Evolutionary conservation across 2,113 vertebrate genomes (phyloP).

Genomic region (Trichomycterus rosablanca): DNA sequence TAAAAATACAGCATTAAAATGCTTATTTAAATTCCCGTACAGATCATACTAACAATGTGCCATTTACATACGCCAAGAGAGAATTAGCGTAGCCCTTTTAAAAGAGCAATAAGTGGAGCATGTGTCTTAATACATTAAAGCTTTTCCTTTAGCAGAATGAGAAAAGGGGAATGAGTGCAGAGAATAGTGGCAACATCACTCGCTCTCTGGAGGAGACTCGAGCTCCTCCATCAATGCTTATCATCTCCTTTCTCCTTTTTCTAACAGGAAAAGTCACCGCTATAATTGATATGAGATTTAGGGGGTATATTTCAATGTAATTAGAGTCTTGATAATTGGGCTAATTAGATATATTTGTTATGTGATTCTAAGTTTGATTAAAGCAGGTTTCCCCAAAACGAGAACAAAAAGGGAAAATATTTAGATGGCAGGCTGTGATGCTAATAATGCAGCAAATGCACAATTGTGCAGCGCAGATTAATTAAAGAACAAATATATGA

Average conservation of each 20-base stretch:
- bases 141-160: constrained; percentile 18
- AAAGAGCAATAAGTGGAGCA: constrained; percentile 35
- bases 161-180: constrained; percentile 22
- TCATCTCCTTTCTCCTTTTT: constrained; percentile 53
- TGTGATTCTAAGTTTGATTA: constrained; percentile 79
- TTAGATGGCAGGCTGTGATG: constrained; percentile 24
- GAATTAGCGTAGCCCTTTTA: constrained; percentile 29
- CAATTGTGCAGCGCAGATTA: no score
- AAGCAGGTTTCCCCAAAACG: constrained; percentile 70
- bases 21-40: neutral
- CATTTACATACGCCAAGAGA: constrained; percentile 15
- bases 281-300: constrained; percentile 81
- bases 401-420: constrained; percentile 43
- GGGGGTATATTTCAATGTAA: constrained; percentile 77
- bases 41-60: constrained; percentile 16
- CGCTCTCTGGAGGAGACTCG: constrained; percentile 57
- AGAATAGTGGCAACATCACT: constrained; percentile 24
- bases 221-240: constrained; percentile 48
- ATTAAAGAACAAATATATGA: no score
- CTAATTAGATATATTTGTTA: constrained; percentile 79
- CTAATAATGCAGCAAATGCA: no score
- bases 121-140: constrained; percentile 37
- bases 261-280: constrained; percentile 68
- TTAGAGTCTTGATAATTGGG: constrained; percentile 78
- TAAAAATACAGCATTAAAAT: constrained; percentile 20